phyloP scores from a whole-genome alignment of 2,888 invertebrate genomes.

The Euproctis similis region DNA sequence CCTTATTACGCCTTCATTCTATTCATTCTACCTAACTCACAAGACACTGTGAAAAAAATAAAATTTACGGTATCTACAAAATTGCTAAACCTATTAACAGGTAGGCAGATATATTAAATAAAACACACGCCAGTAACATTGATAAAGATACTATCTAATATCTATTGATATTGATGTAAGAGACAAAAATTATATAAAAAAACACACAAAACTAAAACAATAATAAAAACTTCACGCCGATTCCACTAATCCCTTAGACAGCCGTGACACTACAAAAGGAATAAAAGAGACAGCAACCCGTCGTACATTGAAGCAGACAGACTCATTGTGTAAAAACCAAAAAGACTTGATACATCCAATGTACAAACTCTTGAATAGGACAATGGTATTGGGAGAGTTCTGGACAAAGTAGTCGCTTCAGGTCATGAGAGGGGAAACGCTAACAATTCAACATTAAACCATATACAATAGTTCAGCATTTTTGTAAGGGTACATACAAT shows the following conservation, averaged over 20 bases:
- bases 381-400: conserved; percentile 29
- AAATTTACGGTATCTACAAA: no score
- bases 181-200: no score
- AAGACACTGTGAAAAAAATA: no score
- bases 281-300: conserved; percentile 41
- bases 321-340: conserved; percentile 42
- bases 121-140: conserved; percentile 6
- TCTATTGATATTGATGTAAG: no score
- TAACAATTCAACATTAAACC: conserved; percentile 63
- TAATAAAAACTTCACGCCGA: conserved; percentile 44
- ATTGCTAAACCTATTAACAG: no score
- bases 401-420: conserved; percentile 33
- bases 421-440: conserved; percentile 50
- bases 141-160: no score
- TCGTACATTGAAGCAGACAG: conserved; percentile 56
- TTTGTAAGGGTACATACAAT: conserved; percentile 44
- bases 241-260: conserved; percentile 53
- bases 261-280: conserved; percentile 49
- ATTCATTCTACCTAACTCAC: no score
- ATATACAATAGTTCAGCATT: conserved; percentile 39
- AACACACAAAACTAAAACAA: conserved; percentile 29
- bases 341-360: conserved; percentile 20
- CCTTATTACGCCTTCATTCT: no score
- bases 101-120: no score
- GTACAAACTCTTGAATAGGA: conserved; percentile 8